A percentile compares a stretch with the other conserved stretches of the same genome.
Evolutionary conservation across 2,888 invertebrate species (phyloP).

Genomic region (Abrostola tripartita): DNA sequence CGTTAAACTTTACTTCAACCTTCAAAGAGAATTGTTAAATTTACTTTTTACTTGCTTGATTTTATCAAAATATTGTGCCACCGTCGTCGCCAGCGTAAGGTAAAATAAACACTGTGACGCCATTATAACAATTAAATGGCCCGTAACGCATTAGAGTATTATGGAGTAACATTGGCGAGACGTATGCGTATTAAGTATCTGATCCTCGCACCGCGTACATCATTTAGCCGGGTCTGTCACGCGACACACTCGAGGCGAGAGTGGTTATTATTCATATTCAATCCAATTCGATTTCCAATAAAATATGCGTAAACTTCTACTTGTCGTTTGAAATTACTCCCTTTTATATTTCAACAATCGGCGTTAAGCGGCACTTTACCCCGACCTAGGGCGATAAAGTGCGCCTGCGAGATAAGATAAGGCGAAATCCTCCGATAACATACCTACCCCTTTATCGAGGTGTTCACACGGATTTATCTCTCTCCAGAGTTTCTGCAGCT

Average conservation of each 20-base stretch:
- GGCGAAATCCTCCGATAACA: conserved; percentile 45
- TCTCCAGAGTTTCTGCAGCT: conserved; percentile 50
- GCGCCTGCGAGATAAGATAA: conserved; percentile 51
- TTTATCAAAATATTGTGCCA: conserved; percentile 8
- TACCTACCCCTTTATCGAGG: conserved; percentile 52
- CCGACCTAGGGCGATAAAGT: conserved; percentile 27
- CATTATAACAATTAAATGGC: conserved; percentile 41
- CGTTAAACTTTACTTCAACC: conserved; percentile 19
- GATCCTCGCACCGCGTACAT: conserved; percentile 7
- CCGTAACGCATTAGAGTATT: conserved; percentile 24
- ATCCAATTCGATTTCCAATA: conserved; percentile 43
- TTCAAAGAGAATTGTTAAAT: conserved; percentile 23
- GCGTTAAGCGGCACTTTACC: conserved; percentile 30
- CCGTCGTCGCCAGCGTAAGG: neutral
- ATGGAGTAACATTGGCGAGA: conserved; percentile 11
- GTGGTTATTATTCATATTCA: conserved; percentile 28
- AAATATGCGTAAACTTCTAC: conserved; percentile 35
- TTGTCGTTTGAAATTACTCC: conserved; percentile 42
- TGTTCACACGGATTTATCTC: conserved; percentile 57
- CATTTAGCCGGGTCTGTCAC: conserved; percentile 17
- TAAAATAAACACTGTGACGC: conserved; percentile 18
- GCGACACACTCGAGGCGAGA: conserved; percentile 4
- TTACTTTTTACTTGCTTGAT: conserved; percentile 32
- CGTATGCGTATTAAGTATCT: conserved; percentile 17
- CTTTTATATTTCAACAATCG: conserved; percentile 49